These are phyloP conservation scores for Champsocephalus esox DNA, from an alignment of 2,797 vertebrate species.

Conservation along the genomic window DNA sequence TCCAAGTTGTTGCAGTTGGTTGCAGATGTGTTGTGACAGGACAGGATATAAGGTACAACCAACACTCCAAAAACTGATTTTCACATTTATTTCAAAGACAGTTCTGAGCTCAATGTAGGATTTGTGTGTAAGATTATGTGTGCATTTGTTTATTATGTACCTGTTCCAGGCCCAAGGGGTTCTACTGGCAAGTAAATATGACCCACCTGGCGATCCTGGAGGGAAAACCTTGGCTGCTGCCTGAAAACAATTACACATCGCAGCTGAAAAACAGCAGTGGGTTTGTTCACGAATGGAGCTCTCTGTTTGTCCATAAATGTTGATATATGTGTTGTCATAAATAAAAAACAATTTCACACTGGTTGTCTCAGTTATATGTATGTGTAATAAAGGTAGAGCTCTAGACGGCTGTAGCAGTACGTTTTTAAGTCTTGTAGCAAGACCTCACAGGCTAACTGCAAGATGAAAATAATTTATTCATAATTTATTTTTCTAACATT, in stretches of 20 bases:
- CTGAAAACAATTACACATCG: conserved; percentile 54
- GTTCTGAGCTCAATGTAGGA: conserved; percentile 21
- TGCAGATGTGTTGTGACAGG: conserved; percentile 64
- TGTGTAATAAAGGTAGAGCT: background rate
- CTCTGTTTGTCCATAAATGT: conserved; percentile 7
- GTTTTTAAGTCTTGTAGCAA: background rate
- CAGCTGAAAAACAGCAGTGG: conserved; percentile 37
- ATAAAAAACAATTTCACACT: background rate
- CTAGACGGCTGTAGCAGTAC: background rate
- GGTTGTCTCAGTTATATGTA: background rate
- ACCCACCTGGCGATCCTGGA: conserved; percentile 73
- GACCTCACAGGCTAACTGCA: too few relatives aligned
- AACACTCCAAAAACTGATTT: conserved; percentile 29
- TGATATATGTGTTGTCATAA: conserved; percentile 1
- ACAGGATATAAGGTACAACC: conserved; percentile 38
- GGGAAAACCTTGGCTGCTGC: conserved; percentile 42
- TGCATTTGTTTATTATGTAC: conserved; percentile 19
- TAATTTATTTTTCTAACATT: background rate
- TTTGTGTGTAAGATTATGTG: background rate
- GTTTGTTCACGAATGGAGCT: conserved; percentile 27
- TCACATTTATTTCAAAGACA: conserved; percentile 10
- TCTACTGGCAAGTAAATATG: conserved; percentile 61
- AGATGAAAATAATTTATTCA: too few relatives aligned
- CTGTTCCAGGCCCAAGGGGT: conserved; percentile 30
- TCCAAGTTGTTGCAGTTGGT: conserved; percentile 49